Evolutionary conservation across 2,113 vertebrate genomes (phyloP).

Genomic region (Prochilodus magdalenae): DNA sequence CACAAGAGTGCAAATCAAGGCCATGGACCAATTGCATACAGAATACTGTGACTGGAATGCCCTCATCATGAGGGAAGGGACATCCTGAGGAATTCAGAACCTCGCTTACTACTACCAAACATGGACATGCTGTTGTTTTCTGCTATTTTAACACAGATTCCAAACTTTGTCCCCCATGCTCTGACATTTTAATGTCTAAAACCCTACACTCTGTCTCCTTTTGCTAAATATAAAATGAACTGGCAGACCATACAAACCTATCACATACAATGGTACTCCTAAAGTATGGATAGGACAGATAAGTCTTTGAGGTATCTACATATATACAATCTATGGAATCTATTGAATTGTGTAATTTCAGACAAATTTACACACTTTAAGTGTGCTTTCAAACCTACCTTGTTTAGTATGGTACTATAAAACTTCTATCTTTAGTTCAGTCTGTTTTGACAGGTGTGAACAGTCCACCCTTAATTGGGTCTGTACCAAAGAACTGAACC

Average conservation of each 20-base stretch:
- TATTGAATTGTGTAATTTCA: not conserved
- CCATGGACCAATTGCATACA: not conserved
- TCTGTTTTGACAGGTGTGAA: too few relatives aligned
- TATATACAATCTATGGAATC: not conserved
- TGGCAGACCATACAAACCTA: not conserved
- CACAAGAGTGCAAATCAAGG: not conserved
- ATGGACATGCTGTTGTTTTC: slow-evolving; percentile 19
- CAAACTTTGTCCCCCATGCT: slow-evolving; percentile 18
- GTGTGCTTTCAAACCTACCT: too few relatives aligned
- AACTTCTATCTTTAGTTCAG: too few relatives aligned
- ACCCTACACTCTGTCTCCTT: not conserved
- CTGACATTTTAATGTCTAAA: not conserved
- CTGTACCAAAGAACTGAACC: too few relatives aligned
- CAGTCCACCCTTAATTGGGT: too few relatives aligned
- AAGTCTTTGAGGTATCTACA: not conserved
- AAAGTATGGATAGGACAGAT: not conserved
- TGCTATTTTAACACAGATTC: slow-evolving; percentile 24
- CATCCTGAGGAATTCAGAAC: slow-evolving; percentile 30
- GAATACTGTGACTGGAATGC: slow-evolving; percentile 1
- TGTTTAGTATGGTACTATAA: too few relatives aligned
- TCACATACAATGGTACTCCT: not conserved
- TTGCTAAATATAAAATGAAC: not conserved
- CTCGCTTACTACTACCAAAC: slow-evolving; percentile 29
- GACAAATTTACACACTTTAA: not conserved
- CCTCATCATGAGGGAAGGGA: slow-evolving; percentile 8